Evolutionary conservation across 2,888 invertebrate genomes (phyloP), one percentile per base, ranked within the genome.

Genomic region (Linnaemya tessellans): DNA sequence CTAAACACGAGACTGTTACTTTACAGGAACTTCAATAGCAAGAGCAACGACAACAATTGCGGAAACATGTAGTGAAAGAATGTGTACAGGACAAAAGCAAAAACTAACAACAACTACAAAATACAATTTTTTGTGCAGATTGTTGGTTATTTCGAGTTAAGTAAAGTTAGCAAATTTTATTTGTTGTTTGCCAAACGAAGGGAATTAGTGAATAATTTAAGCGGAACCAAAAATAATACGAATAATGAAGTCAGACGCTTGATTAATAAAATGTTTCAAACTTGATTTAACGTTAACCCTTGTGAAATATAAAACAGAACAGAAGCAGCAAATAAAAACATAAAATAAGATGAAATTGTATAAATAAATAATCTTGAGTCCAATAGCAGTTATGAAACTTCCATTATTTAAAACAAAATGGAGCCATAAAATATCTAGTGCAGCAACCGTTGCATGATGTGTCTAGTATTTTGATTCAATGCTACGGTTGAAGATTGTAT

Each of bases 161-260:
- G 90, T 91, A 89, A 90, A 91, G 90, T 91, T 91, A 90, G 90
- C 89, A 88, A 89, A 88, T 87, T 88, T 88, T 88, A 88, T 88
- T 89, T 88, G 88, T 89, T 89, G 89, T 88, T 89, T 88, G 88
- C 87, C 88, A 88, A 88, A 88, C 88, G 91, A 90, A 85, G 89
- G 88, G 90, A 89, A 88, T 82, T 80, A 85, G 90, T 90, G 90
- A 90, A 90, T 84, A 79, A 78, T 80, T 85, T 79, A 80, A 85
- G 85, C 90, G 90, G 90, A 90, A 90, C 75, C 46, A 58, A 79
- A 78, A 78, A 60, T 20, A 75, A 38, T 46, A 77, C 30, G 38
- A 82, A 41, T 51, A 56, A 65, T 62, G n/a, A 25, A 64, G 54
- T 10, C n/a, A n/a, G n/a, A n/a, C 60, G 60, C 58, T 64, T n/a